Conservation (phyloP, 2,113 vertebrate genomes). For the Proterorhinus semilunaris region DNA sequence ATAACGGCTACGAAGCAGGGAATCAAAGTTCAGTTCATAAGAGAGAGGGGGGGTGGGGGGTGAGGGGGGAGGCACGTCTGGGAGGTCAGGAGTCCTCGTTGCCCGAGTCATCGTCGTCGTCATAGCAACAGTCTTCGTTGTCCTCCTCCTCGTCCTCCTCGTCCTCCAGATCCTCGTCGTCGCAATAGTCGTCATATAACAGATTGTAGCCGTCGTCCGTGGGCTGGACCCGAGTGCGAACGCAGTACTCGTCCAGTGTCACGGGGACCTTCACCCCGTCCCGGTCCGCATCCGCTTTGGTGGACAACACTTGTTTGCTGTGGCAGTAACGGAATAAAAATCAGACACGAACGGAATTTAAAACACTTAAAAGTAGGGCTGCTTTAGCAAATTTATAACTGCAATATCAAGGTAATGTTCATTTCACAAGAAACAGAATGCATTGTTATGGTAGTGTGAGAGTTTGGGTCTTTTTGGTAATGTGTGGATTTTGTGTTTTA, state of each 20-base stretch:
- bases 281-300: conserved; percentile 88
- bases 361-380: neutral
- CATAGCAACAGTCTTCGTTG: conserved; percentile 84
- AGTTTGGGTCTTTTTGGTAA: too few species aligned
- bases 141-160: conserved; percentile 78
- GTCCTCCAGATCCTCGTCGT: conserved; percentile 86
- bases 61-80: neutral
- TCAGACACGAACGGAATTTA: neutral
- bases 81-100: conserved; percentile 88
- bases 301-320: conserved; percentile 93
- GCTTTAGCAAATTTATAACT: too few species aligned
- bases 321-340: rapidly evolving
- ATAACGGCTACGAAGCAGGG: conserved; percentile 17
- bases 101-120: conserved; percentile 85
- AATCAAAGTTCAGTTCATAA: conserved; percentile 51
- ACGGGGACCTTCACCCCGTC: conserved; percentile 93
- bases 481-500: too few species aligned
- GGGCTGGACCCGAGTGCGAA: conserved; percentile 87
- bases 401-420: too few species aligned
- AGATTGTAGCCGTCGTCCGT: conserved; percentile 91
- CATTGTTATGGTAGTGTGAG: neutral
- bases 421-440: neutral
- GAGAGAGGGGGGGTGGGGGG: neutral
- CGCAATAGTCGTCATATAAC: conserved; percentile 92
- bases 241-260: conserved; percentile 93